phyloP scores from a whole-genome alignment of 1,140 invertebrate genomes.

The Penaeus japonicus region DNA sequence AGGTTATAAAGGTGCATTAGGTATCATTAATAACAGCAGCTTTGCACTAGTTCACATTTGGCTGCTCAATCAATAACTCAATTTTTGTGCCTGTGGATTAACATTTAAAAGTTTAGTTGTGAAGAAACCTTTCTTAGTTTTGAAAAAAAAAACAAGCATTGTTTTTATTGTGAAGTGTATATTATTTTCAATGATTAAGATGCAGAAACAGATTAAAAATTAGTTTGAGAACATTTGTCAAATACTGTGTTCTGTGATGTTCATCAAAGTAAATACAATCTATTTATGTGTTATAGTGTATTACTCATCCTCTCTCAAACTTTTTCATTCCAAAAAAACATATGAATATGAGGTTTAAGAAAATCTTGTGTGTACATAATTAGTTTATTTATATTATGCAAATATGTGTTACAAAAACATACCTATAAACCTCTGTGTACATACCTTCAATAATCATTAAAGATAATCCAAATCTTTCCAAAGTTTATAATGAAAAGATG shows the following conservation, averaged over 20 bases:
- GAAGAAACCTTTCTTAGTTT: background rate
- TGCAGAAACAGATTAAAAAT: background rate
- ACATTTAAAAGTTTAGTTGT: background rate
- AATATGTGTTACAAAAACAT: too few relatives aligned
- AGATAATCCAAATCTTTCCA: too few relatives aligned
- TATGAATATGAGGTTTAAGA: background rate
- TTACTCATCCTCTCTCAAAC: background rate
- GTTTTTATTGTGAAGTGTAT: too few relatives aligned
- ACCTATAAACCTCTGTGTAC: too few relatives aligned
- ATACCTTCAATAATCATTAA: too few relatives aligned
- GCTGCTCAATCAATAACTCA: slow-evolving; percentile 17
- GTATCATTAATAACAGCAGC: slow-evolving; percentile 27
- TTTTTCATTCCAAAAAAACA: background rate
- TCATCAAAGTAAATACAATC: slow-evolving; percentile 53
- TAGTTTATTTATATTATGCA: too few relatives aligned
- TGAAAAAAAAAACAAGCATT: background rate
- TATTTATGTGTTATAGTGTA: slow-evolving; percentile 48
- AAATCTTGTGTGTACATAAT: too few relatives aligned
- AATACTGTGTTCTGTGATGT: slow-evolving; percentile 53
- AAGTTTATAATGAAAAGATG: too few relatives aligned
- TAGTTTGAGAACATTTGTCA: slow-evolving; percentile 7
- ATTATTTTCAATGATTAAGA: too few relatives aligned
- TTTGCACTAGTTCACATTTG: slow-evolving; percentile 32
- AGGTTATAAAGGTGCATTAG: slow-evolving; percentile 7
- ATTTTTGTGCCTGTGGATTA: slow-evolving; percentile 33